phyloP scores from a whole-genome alignment of 2,113 vertebrate species.

The Aramus guarauna region DNA sequence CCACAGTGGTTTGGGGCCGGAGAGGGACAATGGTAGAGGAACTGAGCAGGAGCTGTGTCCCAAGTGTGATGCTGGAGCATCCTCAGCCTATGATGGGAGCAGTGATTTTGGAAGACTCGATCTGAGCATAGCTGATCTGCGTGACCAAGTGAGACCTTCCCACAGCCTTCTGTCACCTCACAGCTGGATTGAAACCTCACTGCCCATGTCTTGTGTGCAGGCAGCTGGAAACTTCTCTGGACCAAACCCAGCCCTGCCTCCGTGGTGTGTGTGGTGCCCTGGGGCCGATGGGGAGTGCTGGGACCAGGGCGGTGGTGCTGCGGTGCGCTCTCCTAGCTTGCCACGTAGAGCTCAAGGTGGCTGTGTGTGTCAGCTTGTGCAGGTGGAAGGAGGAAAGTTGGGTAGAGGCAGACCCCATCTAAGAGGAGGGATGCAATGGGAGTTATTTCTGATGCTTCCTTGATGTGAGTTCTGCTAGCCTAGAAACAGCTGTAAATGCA shows the following conservation, averaged over 20 bases:
- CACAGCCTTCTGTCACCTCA: not conserved
- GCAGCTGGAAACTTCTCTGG: not conserved
- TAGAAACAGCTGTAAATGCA: not conserved
- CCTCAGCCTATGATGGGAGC: not conserved
- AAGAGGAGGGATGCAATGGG: not conserved
- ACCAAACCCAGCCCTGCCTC: not conserved
- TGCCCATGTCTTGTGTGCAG: not conserved
- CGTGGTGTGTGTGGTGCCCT: not conserved
- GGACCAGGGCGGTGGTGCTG: not conserved
- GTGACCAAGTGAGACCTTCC: not conserved
- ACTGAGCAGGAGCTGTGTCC: not conserved
- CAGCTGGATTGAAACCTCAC: fast-evolving
- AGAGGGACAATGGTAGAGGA: not conserved
- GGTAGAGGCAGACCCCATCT: not conserved
- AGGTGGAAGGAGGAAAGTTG: not conserved
- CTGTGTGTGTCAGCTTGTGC: not conserved
- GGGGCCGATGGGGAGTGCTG: not conserved
- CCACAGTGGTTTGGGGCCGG: fast-evolving
- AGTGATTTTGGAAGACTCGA: not conserved
- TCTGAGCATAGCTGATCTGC: fast-evolving
- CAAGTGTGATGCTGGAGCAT: not conserved
- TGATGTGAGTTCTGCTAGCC: not conserved
- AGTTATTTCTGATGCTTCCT: not conserved
- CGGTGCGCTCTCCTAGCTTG: not conserved
- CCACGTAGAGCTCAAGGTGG: not conserved